These are phyloP conservation scores for Eristalis arbustorum DNA, from an alignment of 2,888 invertebrate species.

Conservation along the genomic window DNA sequence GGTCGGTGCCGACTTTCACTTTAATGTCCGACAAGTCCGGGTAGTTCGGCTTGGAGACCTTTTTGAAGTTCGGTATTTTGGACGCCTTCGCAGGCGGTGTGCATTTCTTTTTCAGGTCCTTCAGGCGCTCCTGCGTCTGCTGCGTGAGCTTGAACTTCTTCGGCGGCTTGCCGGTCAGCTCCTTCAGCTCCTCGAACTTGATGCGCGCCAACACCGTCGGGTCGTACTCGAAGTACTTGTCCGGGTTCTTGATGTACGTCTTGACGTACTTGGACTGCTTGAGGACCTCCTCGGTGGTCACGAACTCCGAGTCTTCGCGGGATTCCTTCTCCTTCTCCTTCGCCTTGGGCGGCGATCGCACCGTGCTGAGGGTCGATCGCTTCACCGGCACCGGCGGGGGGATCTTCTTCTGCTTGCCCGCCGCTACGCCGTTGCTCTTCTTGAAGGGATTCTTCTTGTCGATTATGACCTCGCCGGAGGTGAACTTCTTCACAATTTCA, in stretches of 20 bases:
- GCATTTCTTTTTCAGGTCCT: conserved; percentile 73
- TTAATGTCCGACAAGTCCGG: conserved; percentile 79
- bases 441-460: conserved; percentile 80
- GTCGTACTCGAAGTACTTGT: conserved; percentile 79
- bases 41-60: conserved; percentile 79
- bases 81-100: conserved; percentile 69
- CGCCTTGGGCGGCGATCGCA: conserved; percentile 73
- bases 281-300: conserved; percentile 79
- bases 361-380: conserved; percentile 75
- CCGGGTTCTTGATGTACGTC: conserved; percentile 80
- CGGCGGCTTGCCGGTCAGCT: conserved; percentile 73
- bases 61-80: conserved; percentile 76
- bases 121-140: conserved; percentile 73
- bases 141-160: conserved; percentile 71
- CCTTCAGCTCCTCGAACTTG: conserved; percentile 76
- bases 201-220: conserved; percentile 78
- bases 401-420: conserved; percentile 72
- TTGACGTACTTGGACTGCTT: conserved; percentile 80
- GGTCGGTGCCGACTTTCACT: conserved; percentile 78
- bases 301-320: conserved; percentile 75
- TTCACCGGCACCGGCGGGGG: conserved; percentile 77
- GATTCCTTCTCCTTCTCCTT: conserved; percentile 73
- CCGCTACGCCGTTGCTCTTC: conserved; percentile 68
- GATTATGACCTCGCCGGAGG: conserved; percentile 78
- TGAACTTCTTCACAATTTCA: conserved; percentile 78